Percentiles rank a stretch among this genome's conserved stretches.
Evolutionary conservation across 2,888 invertebrate genomes (phyloP).

Genomic region (Xanthostigma xanthostigma): DNA sequence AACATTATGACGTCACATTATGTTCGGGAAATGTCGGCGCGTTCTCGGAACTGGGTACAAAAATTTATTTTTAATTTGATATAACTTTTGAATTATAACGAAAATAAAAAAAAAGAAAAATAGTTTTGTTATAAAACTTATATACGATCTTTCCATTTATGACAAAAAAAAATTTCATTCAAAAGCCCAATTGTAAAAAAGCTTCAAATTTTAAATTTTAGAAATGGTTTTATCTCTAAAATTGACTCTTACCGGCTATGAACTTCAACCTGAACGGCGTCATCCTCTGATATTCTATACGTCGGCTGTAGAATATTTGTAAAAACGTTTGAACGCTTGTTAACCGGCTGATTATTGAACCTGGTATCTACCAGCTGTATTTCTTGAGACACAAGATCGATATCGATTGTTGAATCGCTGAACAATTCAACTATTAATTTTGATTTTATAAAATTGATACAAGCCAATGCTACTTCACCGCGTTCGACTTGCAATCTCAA

Average conservation of each 20-base stretch:
- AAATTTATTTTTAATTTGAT: too few relatives aligned
- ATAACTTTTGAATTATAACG: too few relatives aligned
- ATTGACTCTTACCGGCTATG: conserved; percentile 39
- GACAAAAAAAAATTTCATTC: too few relatives aligned
- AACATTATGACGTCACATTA: too few relatives aligned
- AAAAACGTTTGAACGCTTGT: conserved; percentile 71
- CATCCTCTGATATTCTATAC: conserved; percentile 29
- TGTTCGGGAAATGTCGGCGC: too few relatives aligned
- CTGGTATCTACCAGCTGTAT: conserved; percentile 69
- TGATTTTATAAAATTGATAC: conserved; percentile 85
- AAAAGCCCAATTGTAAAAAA: too few relatives aligned
- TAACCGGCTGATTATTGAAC: conserved; percentile 45
- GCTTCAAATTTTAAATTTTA: too few relatives aligned
- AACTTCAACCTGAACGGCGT: conserved; percentile 56
- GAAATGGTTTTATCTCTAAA: background rate
- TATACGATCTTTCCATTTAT: too few relatives aligned
- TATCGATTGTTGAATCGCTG: conserved; percentile 79
- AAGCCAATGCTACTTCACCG: conserved; percentile 50
- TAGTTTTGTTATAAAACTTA: too few relatives aligned
- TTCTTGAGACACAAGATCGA: conserved; percentile 86
- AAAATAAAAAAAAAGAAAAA: too few relatives aligned
- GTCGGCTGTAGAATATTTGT: conserved; percentile 76
- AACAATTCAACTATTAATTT: conserved; percentile 70
- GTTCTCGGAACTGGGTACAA: too few relatives aligned
- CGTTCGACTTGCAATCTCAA: conserved; percentile 50